A percentile compares a stretch with the other conserved stretches of the same genome.
phyloP scores from a whole-genome alignment of 1,140 invertebrate species.

The Lepidurus packardi region DNA sequence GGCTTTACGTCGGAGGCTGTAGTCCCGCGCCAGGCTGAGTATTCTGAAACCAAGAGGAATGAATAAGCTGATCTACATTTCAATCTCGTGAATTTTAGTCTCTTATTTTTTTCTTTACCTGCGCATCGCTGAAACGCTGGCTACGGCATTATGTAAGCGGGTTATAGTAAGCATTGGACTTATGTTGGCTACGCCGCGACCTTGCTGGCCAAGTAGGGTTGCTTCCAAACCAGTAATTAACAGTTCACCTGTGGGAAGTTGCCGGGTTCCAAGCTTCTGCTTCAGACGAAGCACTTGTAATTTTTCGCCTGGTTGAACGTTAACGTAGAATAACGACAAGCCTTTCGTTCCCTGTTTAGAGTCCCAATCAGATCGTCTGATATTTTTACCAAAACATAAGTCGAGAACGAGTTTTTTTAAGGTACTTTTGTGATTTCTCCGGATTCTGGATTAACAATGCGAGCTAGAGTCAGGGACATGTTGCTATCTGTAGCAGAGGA shows the following conservation, averaged over 20 bases:
- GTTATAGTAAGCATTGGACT: slow-evolving; percentile 56
- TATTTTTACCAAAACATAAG: background rate
- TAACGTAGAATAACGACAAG: slow-evolving; percentile 53
- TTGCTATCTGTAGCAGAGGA: slow-evolving; percentile 57
- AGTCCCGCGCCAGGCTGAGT: slow-evolving; percentile 51
- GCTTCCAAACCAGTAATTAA: slow-evolving; percentile 53
- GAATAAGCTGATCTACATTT: slow-evolving; percentile 25
- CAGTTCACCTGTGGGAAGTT: slow-evolving; percentile 58
- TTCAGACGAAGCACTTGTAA: slow-evolving; percentile 52
- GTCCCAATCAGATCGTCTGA: slow-evolving; percentile 24
- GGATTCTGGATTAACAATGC: slow-evolving; percentile 45
- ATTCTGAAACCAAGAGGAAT: slow-evolving; percentile 44
- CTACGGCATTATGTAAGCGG: slow-evolving; percentile 54
- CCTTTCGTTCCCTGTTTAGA: slow-evolving; percentile 48
- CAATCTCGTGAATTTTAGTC: background rate
- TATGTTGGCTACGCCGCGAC: slow-evolving; percentile 53
- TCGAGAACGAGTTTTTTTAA: background rate
- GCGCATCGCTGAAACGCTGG: slow-evolving; percentile 49
- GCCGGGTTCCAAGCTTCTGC: slow-evolving; percentile 54
- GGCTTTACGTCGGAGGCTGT: slow-evolving; percentile 48
- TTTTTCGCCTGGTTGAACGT: slow-evolving; percentile 43
- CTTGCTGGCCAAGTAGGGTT: slow-evolving; percentile 49
- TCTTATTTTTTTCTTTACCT: slow-evolving; percentile 44
- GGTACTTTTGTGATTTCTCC: slow-evolving; percentile 44
- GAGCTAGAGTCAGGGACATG: slow-evolving; percentile 55